Percentiles rank a stretch among this genome's conserved stretches.
Conservation (phyloP, 2,797 vertebrate species). For the Gymnodraco acuticeps region DNA sequence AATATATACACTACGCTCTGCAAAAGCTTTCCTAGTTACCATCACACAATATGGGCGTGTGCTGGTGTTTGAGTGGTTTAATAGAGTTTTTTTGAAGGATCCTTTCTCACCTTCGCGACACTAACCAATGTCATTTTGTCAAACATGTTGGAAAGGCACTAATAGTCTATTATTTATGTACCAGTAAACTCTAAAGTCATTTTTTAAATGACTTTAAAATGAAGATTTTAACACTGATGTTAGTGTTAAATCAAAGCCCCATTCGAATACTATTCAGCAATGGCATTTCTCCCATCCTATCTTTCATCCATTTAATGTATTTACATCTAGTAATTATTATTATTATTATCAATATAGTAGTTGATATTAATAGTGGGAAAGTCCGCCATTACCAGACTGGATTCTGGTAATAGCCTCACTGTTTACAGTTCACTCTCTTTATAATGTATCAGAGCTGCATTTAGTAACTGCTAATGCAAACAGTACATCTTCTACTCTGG, state of each 20-base stretch:
- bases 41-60: not conserved
- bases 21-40: not conserved
- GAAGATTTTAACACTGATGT: not conserved
- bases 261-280: not conserved
- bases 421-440: too few species aligned
- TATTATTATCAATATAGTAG: not conserved
- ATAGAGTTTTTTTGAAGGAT: not conserved
- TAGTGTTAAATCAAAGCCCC: not conserved
- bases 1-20: not conserved
- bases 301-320: conserved; percentile 7
- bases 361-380: conserved; percentile 1
- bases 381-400: not conserved
- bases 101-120: not conserved
- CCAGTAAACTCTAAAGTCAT: not conserved
- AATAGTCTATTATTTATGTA: not conserved
- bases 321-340: not conserved
- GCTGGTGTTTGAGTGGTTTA: not conserved
- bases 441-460: too few species aligned
- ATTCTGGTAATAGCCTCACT: too few species aligned
- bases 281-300: not conserved
- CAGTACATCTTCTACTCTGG: too few species aligned
- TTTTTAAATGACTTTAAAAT: not conserved
- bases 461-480: too few species aligned
- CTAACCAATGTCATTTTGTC: not conserved
- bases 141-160: not conserved